Evolutionary conservation across 2,113 vertebrate species (phyloP), one percentile per base, ranked within the genome.

Genomic region (Cyanoramphus novaezelandiae): DNA sequence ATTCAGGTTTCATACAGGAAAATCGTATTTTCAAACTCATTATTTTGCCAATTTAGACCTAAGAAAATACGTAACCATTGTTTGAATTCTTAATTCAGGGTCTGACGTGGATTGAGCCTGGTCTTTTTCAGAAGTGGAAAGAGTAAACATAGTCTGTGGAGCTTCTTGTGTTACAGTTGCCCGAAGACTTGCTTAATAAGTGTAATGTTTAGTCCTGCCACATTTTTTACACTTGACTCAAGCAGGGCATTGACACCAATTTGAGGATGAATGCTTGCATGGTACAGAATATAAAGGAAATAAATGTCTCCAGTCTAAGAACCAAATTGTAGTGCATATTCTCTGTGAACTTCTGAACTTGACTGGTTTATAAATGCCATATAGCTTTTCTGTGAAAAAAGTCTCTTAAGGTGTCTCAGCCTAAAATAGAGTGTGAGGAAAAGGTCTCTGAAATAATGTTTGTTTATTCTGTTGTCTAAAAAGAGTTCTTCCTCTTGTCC

Each of bases 401-500:
- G 4, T 33, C 39, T 78, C 11, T 15, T 81, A 27, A 76, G 17
- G 19, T 94, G 46, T 43, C 60, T 64, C 55, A 82, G 24, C 25
- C 46, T 84, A 47, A 88, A 94, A 74, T 13, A 74, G 67, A 75
- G 11, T 37, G 21, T 52, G 52, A 90, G 21, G n/a, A 49, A 86
- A 84, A 90, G 35, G 47, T 88, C 91, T 71, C 64, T 90, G 85
- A 93, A 92, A 64, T 55, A 21, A 47, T 21, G 59, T 25, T 75
- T 78, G 46, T 82, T 96, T 88, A 39, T 93, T 69, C 20, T 60
- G 43, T 77, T 92, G 27, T 71, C 62, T 84, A 86, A 95, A 93
- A 94, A 52, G 23, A 93, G 46, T 84, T 72, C 44, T 82, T 82
- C 44, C 59, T 79, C 80, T 91, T 94, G 79, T 86, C 82, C 87